Evolutionary conservation across 2,888 invertebrate genomes (phyloP), one percentile per base, ranked within the genome.

Genomic region (Chromoteleia sp.): DNA sequence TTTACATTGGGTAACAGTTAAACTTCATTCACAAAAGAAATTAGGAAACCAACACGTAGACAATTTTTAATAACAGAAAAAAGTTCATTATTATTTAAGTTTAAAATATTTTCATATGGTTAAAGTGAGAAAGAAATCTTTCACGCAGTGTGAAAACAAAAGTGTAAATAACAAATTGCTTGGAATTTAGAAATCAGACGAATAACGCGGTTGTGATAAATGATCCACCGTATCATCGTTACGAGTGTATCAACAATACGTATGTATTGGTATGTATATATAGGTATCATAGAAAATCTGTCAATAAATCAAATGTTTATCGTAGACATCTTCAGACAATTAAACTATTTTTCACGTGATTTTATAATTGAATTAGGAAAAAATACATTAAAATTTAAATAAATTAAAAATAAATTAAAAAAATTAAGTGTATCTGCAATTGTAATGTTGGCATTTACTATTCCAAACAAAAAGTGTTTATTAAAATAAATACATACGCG

Each of bases 281-380:
- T 14, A 21, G 21, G 15, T 21, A 2, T 12, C 7, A 39, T n/a
- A 56, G 19, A 19, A 52, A 12, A 17, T 10, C 8, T 43, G n/a
- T 54, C 15, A 33, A 68, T 68, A 43, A 56, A 56, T 56, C 68
- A 68, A 45, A 3, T 56, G 17, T 68, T 56, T 68, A 45, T 56
- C 21, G 10, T 1, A 15, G 12, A 41, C n/a, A 39, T 43, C 6
- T 58, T 58, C 14, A 39, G n/a, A 17, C n/a, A 45, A 43, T 43
- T 59, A 17, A 43, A 59, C 7, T 43, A 10, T 48, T 33, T 48
- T 21, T 33, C 1, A 17, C 8, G 4, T 17, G 7, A 45, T 43
- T 59, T 19, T 21, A 12, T 43, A 17, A 61, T 30, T 43, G 6
- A 29, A 4, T 59, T 12, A 15, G 15, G 10, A 10, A 14, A 50